Percentiles rank a stretch among this genome's conserved stretches.
Evolutionary conservation across 2,113 vertebrate genomes (phyloP).

Genomic region (Naja naja): DNA sequence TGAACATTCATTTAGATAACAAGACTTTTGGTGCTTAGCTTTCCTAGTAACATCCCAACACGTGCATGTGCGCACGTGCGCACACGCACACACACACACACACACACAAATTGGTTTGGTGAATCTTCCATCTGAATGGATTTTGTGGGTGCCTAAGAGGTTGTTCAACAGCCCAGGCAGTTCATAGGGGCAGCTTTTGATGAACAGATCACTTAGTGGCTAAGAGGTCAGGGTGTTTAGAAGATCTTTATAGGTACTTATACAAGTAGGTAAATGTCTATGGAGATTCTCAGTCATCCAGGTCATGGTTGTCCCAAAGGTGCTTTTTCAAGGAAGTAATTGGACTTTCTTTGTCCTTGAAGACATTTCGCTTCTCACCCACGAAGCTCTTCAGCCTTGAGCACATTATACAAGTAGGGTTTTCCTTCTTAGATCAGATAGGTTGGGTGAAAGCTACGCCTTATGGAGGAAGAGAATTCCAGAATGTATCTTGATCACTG

Average conservation of each 20-base stretch:
- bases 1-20: background rate
- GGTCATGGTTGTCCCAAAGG: no score
- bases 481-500: background rate
- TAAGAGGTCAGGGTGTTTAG: background rate
- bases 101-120: background rate
- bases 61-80: no score
- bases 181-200: background rate
- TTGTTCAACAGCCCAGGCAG: background rate
- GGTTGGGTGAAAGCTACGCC: background rate
- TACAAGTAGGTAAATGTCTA: background rate
- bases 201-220: background rate
- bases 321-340: no score
- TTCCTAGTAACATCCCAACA: background rate
- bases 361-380: no score
- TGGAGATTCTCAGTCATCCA: no score
- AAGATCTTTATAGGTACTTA: background rate
- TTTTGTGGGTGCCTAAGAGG: background rate
- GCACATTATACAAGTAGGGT: background rate
- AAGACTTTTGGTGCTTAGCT: background rate
- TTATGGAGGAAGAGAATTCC: background rate
- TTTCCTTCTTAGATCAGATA: background rate
- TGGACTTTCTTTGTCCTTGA: no score
- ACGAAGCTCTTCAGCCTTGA: no score
- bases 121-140: background rate
- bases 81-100: fast-evolving